Evolutionary conservation across 2,888 invertebrate genomes (phyloP).

Genomic region (Agrochola lota): DNA sequence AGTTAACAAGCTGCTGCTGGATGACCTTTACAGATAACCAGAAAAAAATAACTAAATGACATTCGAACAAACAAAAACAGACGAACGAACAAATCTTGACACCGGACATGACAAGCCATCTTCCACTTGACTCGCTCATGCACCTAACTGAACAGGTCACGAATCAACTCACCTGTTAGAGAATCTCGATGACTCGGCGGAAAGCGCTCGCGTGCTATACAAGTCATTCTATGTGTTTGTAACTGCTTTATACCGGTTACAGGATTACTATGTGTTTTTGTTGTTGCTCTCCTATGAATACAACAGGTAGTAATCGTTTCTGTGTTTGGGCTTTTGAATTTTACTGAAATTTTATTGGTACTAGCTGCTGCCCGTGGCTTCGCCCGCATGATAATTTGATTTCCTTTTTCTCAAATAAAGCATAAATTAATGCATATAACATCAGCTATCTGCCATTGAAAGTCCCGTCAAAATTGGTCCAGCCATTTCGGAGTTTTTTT

Average conservation of each 20-base stretch:
- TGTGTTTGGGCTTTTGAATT: slow-evolving; percentile 5
- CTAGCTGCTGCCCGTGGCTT: too few relatives aligned
- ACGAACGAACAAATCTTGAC: slow-evolving; percentile 28
- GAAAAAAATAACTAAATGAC: neutral
- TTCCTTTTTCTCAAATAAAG: too few relatives aligned
- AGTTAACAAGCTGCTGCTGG: neutral
- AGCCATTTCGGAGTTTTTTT: too few relatives aligned
- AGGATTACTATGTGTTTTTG: slow-evolving; percentile 54
- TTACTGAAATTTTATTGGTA: neutral
- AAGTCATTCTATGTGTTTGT: slow-evolving; percentile 73
- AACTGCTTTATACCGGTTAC: slow-evolving; percentile 64
- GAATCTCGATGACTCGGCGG: slow-evolving; percentile 75
- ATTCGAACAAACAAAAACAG: slow-evolving; percentile 6
- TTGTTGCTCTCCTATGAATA: slow-evolving; percentile 39
- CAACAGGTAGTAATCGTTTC: slow-evolving; percentile 39
- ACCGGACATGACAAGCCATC: slow-evolving; percentile 53
- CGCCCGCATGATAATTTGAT: too few relatives aligned
- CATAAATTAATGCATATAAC: too few relatives aligned
- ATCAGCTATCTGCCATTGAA: too few relatives aligned
- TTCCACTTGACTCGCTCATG: slow-evolving; percentile 65
- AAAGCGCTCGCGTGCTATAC: slow-evolving; percentile 73
- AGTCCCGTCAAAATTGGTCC: too few relatives aligned
- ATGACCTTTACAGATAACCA: neutral
- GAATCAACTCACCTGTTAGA: slow-evolving; percentile 75
- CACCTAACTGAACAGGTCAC: slow-evolving; percentile 68